Base-by-base conservation (phyloP, 2,113 vertebrate genomes). In the Lepidothrix coronata region DNA sequence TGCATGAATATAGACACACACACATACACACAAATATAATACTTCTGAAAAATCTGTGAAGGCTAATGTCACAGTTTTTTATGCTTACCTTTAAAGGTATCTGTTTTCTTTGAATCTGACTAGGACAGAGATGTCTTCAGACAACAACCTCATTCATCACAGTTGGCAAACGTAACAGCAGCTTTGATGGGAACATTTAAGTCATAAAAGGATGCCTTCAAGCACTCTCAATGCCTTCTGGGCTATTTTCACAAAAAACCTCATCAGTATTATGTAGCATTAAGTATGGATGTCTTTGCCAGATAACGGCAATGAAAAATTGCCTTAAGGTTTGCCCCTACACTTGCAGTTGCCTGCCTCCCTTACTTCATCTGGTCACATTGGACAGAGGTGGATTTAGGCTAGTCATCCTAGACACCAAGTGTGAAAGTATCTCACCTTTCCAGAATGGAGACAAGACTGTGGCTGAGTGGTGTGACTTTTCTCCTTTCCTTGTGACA, bases 251-350 rank as follows among this genome's bases (percentile, higher is more conserved):
- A 74, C 12, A 51, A 74, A 91, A 65, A 68, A 37, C 1, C 22
- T 89, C 78, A 91, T 95, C 51, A 91, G 35, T 82, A 85, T 93
- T 94, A 88, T 83, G 71, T 51, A 88, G 54, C 54, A 95, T 91
- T 91, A 85, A 76, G 74, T 76, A 72, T 62, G 35, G 31, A 81
- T 52, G 23, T 54, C 74, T 85, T 82, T 78, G 46, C 4, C 28
- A 68, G 63, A 67, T 11, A 87, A 61, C 4, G 81, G 28, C 8
- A 3, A 76, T 13, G 72, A 91, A 51, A 92, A 82, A 62, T 12
- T 85, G 18, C 25, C 28, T 46, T 12, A 28, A 52, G 37, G 3
- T 73, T 87, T 87, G 11, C 9, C 62, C 30, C n/a, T 41, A 13
- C 10, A 57, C 12, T 78, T 57, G 28, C 23, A 65, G 16, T 71